Conservation (phyloP, 2,113 vertebrate species). For the Argyrosomus japonicus region DNA sequence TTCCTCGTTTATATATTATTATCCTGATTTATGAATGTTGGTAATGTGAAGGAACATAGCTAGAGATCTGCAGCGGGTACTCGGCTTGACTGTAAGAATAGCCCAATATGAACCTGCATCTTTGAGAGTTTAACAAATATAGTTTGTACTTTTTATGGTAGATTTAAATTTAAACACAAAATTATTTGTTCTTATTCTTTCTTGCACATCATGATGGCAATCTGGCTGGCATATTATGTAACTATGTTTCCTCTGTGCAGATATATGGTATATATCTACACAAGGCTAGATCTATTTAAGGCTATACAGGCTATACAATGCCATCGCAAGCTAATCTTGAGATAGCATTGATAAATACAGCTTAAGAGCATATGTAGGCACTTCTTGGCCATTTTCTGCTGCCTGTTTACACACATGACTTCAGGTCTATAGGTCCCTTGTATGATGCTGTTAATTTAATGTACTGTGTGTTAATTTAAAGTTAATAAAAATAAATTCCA, state of each 20-base stretch:
- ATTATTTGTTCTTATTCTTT: not conserved
- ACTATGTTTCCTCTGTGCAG: not conserved
- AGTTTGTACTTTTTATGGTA: not conserved
- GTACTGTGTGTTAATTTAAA: too few relatives aligned
- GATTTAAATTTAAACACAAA: not conserved
- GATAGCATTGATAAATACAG: not conserved
- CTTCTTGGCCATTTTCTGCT: not conserved
- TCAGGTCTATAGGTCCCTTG: not conserved
- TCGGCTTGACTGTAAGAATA: not conserved
- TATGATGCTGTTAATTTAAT: not conserved
- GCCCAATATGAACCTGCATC: not conserved
- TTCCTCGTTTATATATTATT: slow-evolving; percentile 13
- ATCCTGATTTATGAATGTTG: slow-evolving; percentile 1
- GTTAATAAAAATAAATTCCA: not conserved
- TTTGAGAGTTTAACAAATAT: not conserved
- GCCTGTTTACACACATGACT: not conserved
- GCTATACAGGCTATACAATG: too few relatives aligned
- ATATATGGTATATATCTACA: not conserved
- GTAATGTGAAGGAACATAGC: not conserved
- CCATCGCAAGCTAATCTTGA: too few relatives aligned
- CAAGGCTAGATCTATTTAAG: too few relatives aligned
- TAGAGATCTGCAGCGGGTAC: not conserved
- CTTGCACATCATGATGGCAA: not conserved
- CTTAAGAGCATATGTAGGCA: not conserved
- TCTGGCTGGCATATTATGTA: not conserved